These are phyloP conservation scores for Eristalinus aeneus DNA, from an alignment of 2,888 invertebrate genomes.

Conservation along the genomic window DNA sequence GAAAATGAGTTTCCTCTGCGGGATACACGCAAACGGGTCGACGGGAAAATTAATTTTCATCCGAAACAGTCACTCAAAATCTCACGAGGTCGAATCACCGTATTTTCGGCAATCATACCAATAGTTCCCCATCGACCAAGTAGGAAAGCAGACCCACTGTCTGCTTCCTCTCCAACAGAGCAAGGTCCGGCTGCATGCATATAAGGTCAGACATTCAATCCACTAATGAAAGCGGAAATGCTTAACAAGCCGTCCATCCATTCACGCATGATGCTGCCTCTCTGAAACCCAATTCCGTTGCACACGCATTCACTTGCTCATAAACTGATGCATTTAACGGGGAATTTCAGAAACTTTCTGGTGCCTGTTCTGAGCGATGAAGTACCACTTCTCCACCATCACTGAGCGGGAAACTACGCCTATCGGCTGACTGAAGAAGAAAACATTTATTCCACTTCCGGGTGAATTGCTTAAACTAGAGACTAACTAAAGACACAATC, in stretches of 20 bases:
- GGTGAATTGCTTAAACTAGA: constrained; percentile 27
- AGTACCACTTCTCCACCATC: neutral
- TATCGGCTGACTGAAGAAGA: neutral
- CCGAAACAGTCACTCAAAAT: too few species aligned
- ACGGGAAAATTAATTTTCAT: too few species aligned
- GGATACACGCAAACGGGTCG: too few species aligned
- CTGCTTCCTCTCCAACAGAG: too few species aligned
- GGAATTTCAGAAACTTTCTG: neutral
- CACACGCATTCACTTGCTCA: neutral
- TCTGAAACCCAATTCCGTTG: neutral
- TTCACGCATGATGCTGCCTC: neutral
- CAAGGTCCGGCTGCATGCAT: too few species aligned
- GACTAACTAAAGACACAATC: constrained; percentile 20
- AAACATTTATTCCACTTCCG: constrained; percentile 14
- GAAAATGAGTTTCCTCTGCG: too few species aligned
- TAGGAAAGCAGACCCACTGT: too few species aligned
- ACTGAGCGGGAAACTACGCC: neutral
- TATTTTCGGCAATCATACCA: too few species aligned
- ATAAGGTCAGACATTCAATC: too few species aligned
- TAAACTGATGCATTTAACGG: neutral
- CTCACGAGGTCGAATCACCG: too few species aligned
- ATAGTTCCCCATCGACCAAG: too few species aligned
- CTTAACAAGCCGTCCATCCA: neutral
- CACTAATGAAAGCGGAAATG: too few species aligned
- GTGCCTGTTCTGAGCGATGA: neutral